Evolutionary conservation across 2,113 vertebrate species (phyloP).

Genomic region (Cynopterus brachyotis): DNA sequence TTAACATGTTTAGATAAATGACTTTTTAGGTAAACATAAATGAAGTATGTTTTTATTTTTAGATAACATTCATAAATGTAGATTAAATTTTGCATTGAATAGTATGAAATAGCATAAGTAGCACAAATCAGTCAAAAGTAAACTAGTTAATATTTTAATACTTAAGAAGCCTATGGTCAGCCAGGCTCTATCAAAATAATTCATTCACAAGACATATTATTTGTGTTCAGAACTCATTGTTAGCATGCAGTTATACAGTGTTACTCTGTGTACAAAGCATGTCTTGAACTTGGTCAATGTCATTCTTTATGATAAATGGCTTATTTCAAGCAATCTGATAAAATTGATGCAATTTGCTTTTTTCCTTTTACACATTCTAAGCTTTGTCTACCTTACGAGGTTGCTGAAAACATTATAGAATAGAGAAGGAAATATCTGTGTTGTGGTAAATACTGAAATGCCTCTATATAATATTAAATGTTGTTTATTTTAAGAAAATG

Average conservation of each 20-base stretch:
- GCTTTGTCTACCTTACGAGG: neutral
- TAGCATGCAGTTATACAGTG: neutral
- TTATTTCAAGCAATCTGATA: neutral
- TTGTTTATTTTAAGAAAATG: constrained; percentile 6
- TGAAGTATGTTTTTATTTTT: neutral
- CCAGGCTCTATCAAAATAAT: neutral
- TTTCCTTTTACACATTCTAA: neutral
- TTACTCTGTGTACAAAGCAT: neutral
- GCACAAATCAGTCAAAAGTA: neutral
- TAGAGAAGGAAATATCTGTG: neutral
- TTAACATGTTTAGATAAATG: neutral
- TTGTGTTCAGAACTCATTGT: constrained; percentile 16
- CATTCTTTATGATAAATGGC: neutral
- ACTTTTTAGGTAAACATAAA: neutral
- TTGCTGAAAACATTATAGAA: neutral
- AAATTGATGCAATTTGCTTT: neutral
- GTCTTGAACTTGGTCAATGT: neutral
- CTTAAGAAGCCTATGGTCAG: neutral
- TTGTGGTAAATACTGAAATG: neutral
- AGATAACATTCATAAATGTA: neutral
- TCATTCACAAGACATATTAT: neutral
- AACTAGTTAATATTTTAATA: neutral
- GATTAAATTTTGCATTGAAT: neutral
- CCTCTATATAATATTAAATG: neutral
- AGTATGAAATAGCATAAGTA: neutral